Evolutionary conservation across 2,113 vertebrate genomes (phyloP).

Genomic region (Tachysurus vachellii): DNA sequence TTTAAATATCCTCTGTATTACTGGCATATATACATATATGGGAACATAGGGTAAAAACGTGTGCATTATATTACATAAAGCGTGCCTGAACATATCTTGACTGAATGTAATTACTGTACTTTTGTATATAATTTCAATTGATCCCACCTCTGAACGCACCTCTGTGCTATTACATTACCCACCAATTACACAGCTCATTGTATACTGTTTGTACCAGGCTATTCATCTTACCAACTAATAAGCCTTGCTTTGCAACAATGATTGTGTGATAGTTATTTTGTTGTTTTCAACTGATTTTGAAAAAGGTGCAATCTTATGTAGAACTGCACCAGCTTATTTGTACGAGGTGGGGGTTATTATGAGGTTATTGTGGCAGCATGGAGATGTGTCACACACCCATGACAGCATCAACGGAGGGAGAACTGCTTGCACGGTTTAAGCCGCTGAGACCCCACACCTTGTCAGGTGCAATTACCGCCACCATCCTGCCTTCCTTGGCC

Average conservation of each 20-base stretch:
- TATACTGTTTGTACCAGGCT: not conserved
- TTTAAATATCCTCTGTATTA: not conserved
- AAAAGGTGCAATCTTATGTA: no score
- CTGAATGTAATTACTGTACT: not conserved
- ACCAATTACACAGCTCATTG: not conserved
- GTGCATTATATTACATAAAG: not conserved
- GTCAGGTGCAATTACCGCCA: constrained; percentile 45
- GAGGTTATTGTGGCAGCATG: not conserved
- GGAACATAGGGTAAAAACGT: not conserved
- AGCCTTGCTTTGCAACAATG: not conserved
- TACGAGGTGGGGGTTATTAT: not conserved
- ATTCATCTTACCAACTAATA: not conserved
- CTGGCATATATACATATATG: not conserved
- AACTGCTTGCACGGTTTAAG: not conserved
- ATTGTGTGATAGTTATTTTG: not conserved
- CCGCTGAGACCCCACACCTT: constrained; percentile 33
- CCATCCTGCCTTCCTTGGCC: not conserved
- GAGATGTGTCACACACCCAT: not conserved
- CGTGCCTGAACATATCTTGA: not conserved
- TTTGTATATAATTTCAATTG: not conserved
- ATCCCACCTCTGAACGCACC: not conserved
- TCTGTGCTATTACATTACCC: not conserved
- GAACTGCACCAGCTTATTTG: not conserved
- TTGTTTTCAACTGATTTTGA: not conserved
- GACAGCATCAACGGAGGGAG: constrained; percentile 12